Evolutionary conservation across 2,888 invertebrate genomes (phyloP), one percentile per base, ranked within the genome.

Genomic region (Amiota minor): DNA sequence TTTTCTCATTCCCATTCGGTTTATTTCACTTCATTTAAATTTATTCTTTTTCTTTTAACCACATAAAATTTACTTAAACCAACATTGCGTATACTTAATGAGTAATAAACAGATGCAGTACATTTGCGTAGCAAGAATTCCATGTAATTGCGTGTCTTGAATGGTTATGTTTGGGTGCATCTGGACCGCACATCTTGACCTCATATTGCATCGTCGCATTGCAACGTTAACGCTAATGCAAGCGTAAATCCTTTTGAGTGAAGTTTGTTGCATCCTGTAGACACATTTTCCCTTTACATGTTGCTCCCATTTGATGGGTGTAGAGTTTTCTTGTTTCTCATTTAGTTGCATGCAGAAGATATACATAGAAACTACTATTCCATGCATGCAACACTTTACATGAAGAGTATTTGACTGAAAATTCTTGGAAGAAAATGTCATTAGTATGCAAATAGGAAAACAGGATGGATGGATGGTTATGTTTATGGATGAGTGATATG

Each of bases 151-250:
- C 47, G 65, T 64, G 18, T 74, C 59, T 16, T 53, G 55, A 10
- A 49, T 64, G 53, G 46, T 50, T 35, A 64, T 50, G 74, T 70
- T 69, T 61, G 67, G 16, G 68, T 46, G 10, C 11, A 11, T 20
- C 18, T n/a, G n/a, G 45, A 55, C 80, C 72, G 65, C 84, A 82
- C 6, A 35, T 74, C 81, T 83, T 84, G 84, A 83, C 84, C 82
- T 80, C 84, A 79, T 79, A 77, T 75, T 76, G 78, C 65, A 76
- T 74, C 75, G 18, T 72, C 74, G 77, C 79, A 77, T 79, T 81
- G 79, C 79, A 79, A 77, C 74, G 73, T 80, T 75, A 75, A 71
- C 71, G 79, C 74, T 72, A 76, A 75, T 74, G 74, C 77, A 76
- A 76, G 80, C 83, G 81, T 76, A 79, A 82, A 81, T 84, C 76